These are phyloP conservation scores for Silurus lanzhouensis DNA, from an alignment of 2,797 vertebrate genomes.

Conservation along the genomic window DNA sequence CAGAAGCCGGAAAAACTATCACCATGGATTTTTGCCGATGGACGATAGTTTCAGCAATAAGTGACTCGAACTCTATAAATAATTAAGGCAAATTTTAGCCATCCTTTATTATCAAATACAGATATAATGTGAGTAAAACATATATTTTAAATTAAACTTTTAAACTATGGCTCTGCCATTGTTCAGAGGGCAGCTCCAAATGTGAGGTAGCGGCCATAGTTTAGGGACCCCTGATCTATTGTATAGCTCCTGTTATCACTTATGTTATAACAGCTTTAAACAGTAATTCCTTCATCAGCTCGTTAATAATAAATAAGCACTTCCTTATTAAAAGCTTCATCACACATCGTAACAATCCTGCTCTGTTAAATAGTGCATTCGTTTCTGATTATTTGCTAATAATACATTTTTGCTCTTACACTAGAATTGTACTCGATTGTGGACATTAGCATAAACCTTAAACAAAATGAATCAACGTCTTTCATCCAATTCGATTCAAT, in stretches of 20 bases:
- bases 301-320: not conserved
- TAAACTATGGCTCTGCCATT: too few species aligned
- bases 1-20: too few species aligned
- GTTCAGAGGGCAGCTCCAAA: too few species aligned
- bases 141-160: too few species aligned
- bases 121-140: too few species aligned
- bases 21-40: too few species aligned
- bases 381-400: not conserved
- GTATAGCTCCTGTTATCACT: not conserved
- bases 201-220: too few species aligned
- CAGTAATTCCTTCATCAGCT: not conserved
- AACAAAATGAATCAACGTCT: not conserved
- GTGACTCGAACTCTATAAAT: too few species aligned
- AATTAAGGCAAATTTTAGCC: too few species aligned
- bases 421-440: not conserved
- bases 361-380: not conserved
- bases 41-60: too few species aligned
- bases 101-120: too few species aligned
- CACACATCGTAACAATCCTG: not conserved
- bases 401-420: not conserved
- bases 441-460: not conserved
- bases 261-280: not conserved
- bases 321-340: not conserved
- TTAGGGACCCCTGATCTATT: too few species aligned
- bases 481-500: not conserved